Evolutionary conservation across 2,797 vertebrate genomes (phyloP).

Genomic region (Pseudomugil tenellus): DNA sequence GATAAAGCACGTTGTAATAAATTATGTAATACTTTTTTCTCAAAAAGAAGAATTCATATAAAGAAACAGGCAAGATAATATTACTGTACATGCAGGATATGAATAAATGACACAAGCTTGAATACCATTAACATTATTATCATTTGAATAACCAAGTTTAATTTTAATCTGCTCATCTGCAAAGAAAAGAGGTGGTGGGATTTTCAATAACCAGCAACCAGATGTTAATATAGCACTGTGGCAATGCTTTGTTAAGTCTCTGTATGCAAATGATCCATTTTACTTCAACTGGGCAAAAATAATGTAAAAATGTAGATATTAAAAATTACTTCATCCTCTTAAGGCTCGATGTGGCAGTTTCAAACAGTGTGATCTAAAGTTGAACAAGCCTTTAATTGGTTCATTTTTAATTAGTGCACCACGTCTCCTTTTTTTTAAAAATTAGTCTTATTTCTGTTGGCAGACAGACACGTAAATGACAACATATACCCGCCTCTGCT

Average conservation of each 20-base stretch:
- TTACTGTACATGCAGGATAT: background rate
- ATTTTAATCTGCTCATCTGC: constrained; percentile 4
- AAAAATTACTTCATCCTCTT: too few species aligned
- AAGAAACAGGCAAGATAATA: too few species aligned
- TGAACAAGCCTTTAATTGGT: background rate
- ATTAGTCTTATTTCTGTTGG: background rate
- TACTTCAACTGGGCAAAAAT: background rate
- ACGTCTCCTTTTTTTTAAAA: background rate
- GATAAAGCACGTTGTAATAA: too few species aligned
- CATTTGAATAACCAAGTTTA: background rate
- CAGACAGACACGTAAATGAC: background rate
- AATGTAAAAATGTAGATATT: background rate
- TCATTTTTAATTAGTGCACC: background rate
- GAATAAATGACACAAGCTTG: background rate
- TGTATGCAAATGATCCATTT: background rate
- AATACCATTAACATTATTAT: background rate
- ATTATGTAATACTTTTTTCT: too few species aligned
- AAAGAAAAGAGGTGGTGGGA: background rate
- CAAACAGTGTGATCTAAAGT: background rate
- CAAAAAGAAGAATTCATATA: too few species aligned
- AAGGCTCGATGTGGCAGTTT: background rate
- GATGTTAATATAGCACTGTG: background rate
- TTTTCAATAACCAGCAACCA: background rate
- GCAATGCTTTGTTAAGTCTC: background rate
- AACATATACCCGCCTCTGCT: background rate